Evolutionary conservation across 1,140 invertebrate genomes (phyloP), one percentile per base, ranked within the genome.

Genomic region (Steinernema khuongi): DNA sequence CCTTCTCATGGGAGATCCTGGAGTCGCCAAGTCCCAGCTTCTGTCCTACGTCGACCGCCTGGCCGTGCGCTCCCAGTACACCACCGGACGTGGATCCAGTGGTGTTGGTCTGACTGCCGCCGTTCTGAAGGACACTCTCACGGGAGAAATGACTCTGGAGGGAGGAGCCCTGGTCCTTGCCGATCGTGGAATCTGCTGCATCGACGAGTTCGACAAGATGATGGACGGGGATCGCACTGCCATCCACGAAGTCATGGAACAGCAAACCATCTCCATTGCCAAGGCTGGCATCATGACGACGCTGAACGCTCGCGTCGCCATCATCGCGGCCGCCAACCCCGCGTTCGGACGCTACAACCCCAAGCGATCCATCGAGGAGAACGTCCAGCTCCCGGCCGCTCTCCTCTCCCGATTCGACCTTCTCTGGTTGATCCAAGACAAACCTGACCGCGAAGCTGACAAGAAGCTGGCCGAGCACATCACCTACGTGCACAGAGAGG

Each of bases 181-280:
- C 18, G 97, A 99, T 88, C 91, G 94, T 83, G 90, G 97, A 28
- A 92, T 99, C 36, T 99, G 96, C 86, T 99, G 96, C 85, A 99
- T 99, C 86, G 96, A 99, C 85, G 97, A 99, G 88, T 99, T 99
- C 87, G 97, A 99, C 86, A 99, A 99, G 88, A 99, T 99, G 96
- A 91, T 94, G 50, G 96, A 99, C 73, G 85, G 86, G 17, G 96
- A 99, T 87, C 89, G 96, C 81, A 97, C 94, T 0, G 94, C 96
- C 43, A 98, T 99, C 80, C 97, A 99, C 85, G 97, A 99, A 88
- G 88, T 89, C 1, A 99, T 99, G 97, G 97, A 99, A 88, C 97
- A 99, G 84, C 97, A 99, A 87, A 99, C 97, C 0, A 97, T 99
- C 77, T 97, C 94, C 50, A 98, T 99, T 85, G 96, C 97, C 14